Conservation (phyloP, 1,140 invertebrate genomes). For the Megalonaias nervosa region DNA sequence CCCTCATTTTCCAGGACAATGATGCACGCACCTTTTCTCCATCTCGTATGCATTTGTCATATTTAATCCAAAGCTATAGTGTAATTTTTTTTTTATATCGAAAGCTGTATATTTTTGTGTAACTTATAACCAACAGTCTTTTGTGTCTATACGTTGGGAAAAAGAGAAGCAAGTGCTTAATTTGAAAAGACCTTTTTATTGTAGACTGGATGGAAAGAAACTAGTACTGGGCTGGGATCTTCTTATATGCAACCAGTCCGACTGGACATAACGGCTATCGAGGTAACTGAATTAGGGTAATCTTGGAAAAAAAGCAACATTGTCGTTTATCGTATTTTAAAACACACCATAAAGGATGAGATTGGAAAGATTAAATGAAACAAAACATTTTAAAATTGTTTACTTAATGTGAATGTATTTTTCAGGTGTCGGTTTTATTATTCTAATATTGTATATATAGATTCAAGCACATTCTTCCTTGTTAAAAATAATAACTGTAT, state of each 20-base stretch:
- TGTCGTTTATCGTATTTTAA: too few relatives aligned
- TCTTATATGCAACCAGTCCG: constrained; percentile 17
- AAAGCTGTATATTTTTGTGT: background rate
- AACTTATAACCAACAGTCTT: background rate
- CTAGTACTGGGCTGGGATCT: constrained; percentile 22
- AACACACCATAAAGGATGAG: too few relatives aligned
- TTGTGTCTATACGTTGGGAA: background rate
- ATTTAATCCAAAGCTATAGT: background rate
- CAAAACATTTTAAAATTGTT: too few relatives aligned
- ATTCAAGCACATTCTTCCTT: too few relatives aligned
- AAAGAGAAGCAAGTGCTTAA: background rate
- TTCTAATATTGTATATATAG: too few relatives aligned
- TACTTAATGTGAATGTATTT: too few relatives aligned
- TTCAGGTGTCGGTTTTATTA: too few relatives aligned
- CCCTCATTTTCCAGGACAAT: too few relatives aligned
- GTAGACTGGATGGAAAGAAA: constrained; percentile 30
- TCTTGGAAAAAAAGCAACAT: too few relatives aligned
- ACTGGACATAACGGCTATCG: constrained; percentile 24
- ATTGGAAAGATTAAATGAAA: too few relatives aligned
- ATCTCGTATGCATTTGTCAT: background rate
- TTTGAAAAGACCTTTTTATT: background rate
- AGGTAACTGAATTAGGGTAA: background rate
- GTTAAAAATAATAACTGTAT: too few relatives aligned
- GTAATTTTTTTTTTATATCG: background rate
- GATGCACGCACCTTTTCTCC: background rate